Evolutionary conservation across 2,797 vertebrate genomes (phyloP).

Genomic region (Acanthurus leucopareius): DNA sequence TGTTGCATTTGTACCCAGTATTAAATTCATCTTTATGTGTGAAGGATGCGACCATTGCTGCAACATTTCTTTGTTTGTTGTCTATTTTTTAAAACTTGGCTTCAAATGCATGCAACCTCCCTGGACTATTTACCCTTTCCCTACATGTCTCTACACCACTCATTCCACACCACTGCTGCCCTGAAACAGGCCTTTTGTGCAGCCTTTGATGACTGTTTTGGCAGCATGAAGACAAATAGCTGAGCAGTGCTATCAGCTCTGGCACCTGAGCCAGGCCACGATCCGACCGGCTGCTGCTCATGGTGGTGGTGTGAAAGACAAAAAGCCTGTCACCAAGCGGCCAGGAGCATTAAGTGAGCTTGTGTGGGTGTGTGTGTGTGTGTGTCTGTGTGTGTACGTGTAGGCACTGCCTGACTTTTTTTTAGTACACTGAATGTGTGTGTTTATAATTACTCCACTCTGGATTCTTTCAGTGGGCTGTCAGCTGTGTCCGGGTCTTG

Average conservation of each 20-base stretch:
- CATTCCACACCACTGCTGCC: constrained; percentile 36
- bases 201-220: constrained; percentile 59
- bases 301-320: constrained; percentile 26
- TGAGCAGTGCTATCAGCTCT: constrained; percentile 37
- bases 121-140: constrained; percentile 17
- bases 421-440: constrained; percentile 14
- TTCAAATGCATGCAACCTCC: not conserved
- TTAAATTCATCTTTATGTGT: not conserved
- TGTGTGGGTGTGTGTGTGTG: not conserved
- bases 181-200: constrained; percentile 29
- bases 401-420: constrained; percentile 3
- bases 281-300: constrained; percentile 20
- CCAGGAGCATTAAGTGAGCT: constrained; percentile 13
- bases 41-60: not conserved
- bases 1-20: not conserved
- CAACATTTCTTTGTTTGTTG: not conserved
- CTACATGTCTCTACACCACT: constrained; percentile 8
- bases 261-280: constrained; percentile 36
- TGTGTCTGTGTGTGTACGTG: constrained; percentile 19
- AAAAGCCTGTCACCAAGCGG: constrained; percentile 49
- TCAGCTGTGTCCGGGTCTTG: constrained; percentile 48
- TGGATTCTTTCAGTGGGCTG: constrained; percentile 50
- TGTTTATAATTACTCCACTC: constrained; percentile 59
- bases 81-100: constrained; percentile 3
- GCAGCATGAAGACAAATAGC: constrained; percentile 54